A percentile compares a stretch with the other conserved stretches of the same genome.
Conservation (phyloP, 2,113 vertebrate species). For the Phalacrocorax pelagicus region DNA sequence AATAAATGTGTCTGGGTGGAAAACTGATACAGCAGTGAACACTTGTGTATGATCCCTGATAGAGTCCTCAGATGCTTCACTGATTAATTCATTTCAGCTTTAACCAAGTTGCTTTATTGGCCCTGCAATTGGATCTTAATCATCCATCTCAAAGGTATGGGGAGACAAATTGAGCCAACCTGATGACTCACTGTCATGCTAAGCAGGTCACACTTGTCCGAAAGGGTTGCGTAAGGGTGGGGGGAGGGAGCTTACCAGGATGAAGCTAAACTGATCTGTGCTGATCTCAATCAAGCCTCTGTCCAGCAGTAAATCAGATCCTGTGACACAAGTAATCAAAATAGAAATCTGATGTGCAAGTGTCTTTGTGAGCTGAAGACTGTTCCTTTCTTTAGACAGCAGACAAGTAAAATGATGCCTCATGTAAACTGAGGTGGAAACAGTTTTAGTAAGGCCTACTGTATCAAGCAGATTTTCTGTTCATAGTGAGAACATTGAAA, state of each 20-base stretch:
- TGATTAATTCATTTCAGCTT: constrained; percentile 57
- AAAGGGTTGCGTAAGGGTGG: neutral
- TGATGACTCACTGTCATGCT: constrained; percentile 63
- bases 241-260: neutral
- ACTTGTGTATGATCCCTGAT: neutral
- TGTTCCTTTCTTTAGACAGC: constrained; percentile 30
- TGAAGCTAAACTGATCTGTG: constrained; percentile 7
- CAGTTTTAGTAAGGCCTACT: constrained; percentile 36
- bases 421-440: neutral
- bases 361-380: constrained; percentile 18
- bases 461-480: constrained; percentile 45
- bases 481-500: constrained; percentile 33
- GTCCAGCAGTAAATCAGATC: constrained; percentile 50
- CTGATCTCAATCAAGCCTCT: constrained; percentile 29
- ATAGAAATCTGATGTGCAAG: constrained; percentile 41
- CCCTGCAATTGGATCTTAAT: constrained; percentile 53
- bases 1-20: constrained; percentile 13
- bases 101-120: neutral
- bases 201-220: constrained; percentile 57
- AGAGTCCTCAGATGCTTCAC: constrained; percentile 31
- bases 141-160: neutral
- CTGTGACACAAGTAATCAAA: constrained; percentile 44
- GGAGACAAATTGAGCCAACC: constrained; percentile 26
- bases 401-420: constrained; percentile 35
- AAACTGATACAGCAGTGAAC: constrained; percentile 29